Conservation (phyloP, 1,140 invertebrate species). For the Drosophila kepulauana region DNA sequence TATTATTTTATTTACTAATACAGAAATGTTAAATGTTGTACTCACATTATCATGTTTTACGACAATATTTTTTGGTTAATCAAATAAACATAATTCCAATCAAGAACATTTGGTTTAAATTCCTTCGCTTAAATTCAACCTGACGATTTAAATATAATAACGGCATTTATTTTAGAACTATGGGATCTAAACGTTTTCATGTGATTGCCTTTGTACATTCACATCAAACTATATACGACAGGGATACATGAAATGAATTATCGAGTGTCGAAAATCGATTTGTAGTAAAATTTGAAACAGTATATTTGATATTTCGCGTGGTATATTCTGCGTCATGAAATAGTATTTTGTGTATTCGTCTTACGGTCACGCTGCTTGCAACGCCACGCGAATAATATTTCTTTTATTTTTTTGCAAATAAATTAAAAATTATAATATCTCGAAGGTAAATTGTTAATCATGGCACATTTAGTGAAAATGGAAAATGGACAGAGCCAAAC, state of each 20-base stretch:
- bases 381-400: conserved; percentile 49
- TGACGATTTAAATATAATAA: too few relatives aligned
- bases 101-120: neutral
- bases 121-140: neutral
- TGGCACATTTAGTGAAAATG: conserved; percentile 85
- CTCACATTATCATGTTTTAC: neutral
- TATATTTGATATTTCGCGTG: too few relatives aligned
- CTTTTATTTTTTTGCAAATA: conserved; percentile 41
- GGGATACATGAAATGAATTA: neutral
- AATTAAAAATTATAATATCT: conserved; percentile 13
- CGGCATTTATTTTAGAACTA: too few relatives aligned
- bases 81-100: neutral
- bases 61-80: neutral
- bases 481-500: conserved; percentile 89
- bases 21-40: conserved; percentile 2
- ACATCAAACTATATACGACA: neutral
- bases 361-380: conserved; percentile 16
- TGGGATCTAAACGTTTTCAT: neutral
- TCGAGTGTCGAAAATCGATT: conserved; percentile 11
- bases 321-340: neutral
- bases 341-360: neutral
- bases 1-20: conserved; percentile 27
- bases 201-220: neutral
- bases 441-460: conserved; percentile 35
- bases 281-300: too few relatives aligned